phyloP scores from a whole-genome alignment of 2,113 vertebrate species.

The Myiozetetes cayanensis region DNA sequence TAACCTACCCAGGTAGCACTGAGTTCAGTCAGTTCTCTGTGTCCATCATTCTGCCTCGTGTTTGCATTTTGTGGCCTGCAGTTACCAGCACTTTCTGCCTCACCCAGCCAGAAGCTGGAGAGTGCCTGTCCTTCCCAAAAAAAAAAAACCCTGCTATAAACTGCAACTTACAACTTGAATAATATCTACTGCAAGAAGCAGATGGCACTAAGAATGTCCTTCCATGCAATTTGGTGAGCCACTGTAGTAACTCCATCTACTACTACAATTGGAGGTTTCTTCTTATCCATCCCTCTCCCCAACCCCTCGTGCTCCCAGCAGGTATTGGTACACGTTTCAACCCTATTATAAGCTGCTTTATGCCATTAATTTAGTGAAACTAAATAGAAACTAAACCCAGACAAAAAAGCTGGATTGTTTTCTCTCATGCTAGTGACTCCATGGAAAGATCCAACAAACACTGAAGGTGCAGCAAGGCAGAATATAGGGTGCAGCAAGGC shows the following conservation, averaged over 20 bases:
- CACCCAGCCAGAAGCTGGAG: background rate
- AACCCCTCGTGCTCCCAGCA: fast-evolving
- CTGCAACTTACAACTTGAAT: background rate
- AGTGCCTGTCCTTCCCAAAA: background rate
- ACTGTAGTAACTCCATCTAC: background rate
- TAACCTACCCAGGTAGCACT: background rate
- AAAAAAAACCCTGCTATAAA: background rate
- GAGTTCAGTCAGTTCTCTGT: background rate
- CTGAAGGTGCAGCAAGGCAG: background rate
- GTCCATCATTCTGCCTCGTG: background rate
- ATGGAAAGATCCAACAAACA: background rate
- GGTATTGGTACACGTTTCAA: background rate
- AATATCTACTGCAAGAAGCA: background rate
- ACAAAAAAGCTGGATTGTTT: background rate
- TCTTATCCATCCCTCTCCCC: background rate
- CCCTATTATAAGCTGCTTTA: background rate
- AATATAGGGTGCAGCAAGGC: background rate
- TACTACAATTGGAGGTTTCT: background rate
- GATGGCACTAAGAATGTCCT: background rate
- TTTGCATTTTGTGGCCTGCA: background rate
- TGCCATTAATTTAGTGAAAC: background rate
- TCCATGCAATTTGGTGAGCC: background rate
- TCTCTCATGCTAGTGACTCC: background rate
- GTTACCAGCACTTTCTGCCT: background rate
- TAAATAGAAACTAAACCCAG: background rate